Evolutionary conservation across 2,888 invertebrate genomes (phyloP).

Genomic region (Eledone cirrhosa): DNA sequence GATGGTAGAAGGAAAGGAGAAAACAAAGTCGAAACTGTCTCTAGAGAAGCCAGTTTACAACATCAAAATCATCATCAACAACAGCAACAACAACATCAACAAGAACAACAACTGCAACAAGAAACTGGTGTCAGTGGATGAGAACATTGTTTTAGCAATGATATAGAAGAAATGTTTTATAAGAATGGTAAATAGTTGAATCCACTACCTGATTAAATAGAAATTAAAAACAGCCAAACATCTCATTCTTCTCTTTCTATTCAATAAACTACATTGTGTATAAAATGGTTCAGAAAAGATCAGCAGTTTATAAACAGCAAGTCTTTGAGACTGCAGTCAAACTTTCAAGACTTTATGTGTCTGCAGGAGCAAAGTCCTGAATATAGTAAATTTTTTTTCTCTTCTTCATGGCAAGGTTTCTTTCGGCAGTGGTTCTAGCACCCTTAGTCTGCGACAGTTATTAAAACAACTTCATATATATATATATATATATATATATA

Average conservation of each 20-base stretch:
- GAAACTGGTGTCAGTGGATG: background rate
- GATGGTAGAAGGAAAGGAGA: no score
- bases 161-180: background rate
- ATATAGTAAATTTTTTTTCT: background rate
- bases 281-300: no score
- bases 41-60: no score
- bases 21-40: no score
- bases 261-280: no score
- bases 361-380: background rate
- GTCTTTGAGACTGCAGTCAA: background rate
- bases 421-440: background rate
- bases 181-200: background rate
- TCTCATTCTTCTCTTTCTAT: background rate
- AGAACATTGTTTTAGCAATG: background rate
- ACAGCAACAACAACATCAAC: no score
- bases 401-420: background rate
- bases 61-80: no score
- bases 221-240: background rate
- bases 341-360: background rate
- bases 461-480: background rate
- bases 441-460: background rate
- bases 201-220: background rate
- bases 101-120: no score
- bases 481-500: conserved; percentile 13
- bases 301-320: no score